Base-by-base conservation (phyloP, 2,113 vertebrate genomes). In the Heteronetta atricapilla region DNA sequence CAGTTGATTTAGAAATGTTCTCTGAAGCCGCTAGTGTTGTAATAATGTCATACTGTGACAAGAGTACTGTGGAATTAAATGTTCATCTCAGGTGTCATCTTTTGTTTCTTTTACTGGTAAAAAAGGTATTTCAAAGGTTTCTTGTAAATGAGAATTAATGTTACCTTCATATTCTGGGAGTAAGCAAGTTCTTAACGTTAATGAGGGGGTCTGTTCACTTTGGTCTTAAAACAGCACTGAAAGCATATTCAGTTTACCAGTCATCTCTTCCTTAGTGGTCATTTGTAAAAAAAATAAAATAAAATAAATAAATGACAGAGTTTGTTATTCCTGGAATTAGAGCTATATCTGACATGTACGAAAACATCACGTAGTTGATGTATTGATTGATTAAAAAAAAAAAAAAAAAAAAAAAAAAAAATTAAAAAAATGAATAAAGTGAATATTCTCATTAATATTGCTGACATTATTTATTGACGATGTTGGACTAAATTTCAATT, bases 91-190 rank as follows among this genome's bases (percentile, higher is more conserved):
- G 38, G 8, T 56, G 48, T 23, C 5, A 55, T 64, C 5, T 33
- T 70, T 58, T 72, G 63, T 73, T 86, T 68, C 31, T 69, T 88
- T 86, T 93, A 82, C 38, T 1, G 4, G 46, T 80, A 46, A 20
- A 66, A 92, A 95, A 80, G 55, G 55, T 91, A 82, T 48, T 82
- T 55, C 66, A 92, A 70, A 92, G 9, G 23, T 84, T 96, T 95
- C 74, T 78, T 1, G 6, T 81, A 96, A 96, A 89, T 66, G 28
- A 88, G 31, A 81, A 36, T 59, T 53, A 63, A 91, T 31, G 23
- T 10, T 82, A 34, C 20, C 36, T 75, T 14, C 3, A 1, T 52
- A 40, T 79, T 75, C 80, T 76, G 70, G 40, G 26, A 91, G 15
- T 44, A 88, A 86, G 19, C 9, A 36, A 20, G 3, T 68, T 90